phyloP scores from a whole-genome alignment of 2,888 invertebrate species.

The Pterobdella sp. region DNA sequence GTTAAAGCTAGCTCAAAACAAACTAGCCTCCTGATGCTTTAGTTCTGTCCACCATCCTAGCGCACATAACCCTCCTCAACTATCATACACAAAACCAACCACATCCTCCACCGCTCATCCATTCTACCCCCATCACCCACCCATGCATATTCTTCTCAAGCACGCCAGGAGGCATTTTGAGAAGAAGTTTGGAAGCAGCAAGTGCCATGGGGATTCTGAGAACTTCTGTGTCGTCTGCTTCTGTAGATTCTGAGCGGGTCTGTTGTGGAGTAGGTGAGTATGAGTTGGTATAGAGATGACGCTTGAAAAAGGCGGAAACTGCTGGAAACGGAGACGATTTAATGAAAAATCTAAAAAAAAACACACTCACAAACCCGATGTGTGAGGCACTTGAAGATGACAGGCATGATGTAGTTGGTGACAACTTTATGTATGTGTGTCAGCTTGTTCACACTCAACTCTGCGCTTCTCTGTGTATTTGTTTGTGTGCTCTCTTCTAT shows the following conservation, averaged over 20 bases:
- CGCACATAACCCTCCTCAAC: too few relatives aligned
- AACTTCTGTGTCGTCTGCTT: constrained; percentile 72
- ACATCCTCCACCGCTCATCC: too few relatives aligned
- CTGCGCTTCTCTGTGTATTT: too few relatives aligned
- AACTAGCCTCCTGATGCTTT: too few relatives aligned
- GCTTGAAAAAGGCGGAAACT: not conserved
- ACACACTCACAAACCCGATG: constrained; percentile 43
- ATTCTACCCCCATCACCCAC: constrained; percentile 54
- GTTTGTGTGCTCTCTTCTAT: too few relatives aligned
- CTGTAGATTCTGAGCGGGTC: constrained; percentile 5
- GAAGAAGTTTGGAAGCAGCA: constrained; percentile 81
- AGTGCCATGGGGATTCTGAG: constrained; percentile 81
- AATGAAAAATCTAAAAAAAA: not conserved
- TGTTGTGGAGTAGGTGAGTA: not conserved
- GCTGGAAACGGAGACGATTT: not conserved
- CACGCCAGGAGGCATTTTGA: constrained; percentile 70
- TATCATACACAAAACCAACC: too few relatives aligned
- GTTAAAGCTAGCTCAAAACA: too few relatives aligned
- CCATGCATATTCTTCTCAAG: constrained; percentile 71
- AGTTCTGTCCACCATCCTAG: too few relatives aligned
- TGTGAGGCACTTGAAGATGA: constrained; percentile 66
- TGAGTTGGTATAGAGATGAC: not conserved
- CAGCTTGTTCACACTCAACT: constrained; percentile 54
- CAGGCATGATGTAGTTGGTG: constrained; percentile 67
- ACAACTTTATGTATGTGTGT: constrained; percentile 67